These are phyloP conservation scores for Hydrotaea diabolus DNA, from an alignment of 2,888 invertebrate species.

Conservation along the genomic window DNA sequence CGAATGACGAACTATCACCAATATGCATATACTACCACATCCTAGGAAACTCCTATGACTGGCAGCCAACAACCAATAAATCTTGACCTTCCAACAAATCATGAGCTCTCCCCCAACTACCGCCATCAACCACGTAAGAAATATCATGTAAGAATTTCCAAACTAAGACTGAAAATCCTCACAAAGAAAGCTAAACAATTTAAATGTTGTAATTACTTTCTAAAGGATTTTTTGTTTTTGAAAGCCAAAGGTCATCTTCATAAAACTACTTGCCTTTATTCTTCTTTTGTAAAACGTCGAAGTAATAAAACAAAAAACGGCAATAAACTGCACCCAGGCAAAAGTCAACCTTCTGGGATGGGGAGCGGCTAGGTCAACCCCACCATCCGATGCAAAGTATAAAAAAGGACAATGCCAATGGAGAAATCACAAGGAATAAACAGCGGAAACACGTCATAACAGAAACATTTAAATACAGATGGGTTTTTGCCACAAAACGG, in stretches of 20 bases:
- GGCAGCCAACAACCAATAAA: background rate
- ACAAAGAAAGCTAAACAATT: background rate
- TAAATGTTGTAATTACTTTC: background rate
- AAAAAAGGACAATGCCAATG: conserved; percentile 25
- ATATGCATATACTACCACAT: too few relatives aligned
- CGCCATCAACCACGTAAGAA: too few relatives aligned
- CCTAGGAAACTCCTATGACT: too few relatives aligned
- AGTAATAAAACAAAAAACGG: conserved; percentile 15
- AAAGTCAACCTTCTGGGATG: background rate
- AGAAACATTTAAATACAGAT: conserved; percentile 25
- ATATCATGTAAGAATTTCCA: too few relatives aligned
- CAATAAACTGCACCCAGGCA: background rate
- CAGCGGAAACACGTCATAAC: conserved; percentile 21
- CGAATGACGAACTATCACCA: too few relatives aligned
- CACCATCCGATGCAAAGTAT: background rate
- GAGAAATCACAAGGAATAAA: background rate
- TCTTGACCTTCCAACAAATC: background rate
- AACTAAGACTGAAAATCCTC: too few relatives aligned
- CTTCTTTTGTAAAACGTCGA: background rate
- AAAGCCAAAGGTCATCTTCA: conserved; percentile 11
- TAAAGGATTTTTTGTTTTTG: background rate
- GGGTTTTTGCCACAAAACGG: background rate
- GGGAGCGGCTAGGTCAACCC: background rate
- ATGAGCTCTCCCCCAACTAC: too few relatives aligned
- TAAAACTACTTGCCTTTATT: background rate